Base-by-base conservation (phyloP, 2,797 vertebrate genomes). In the Remorina albescens region DNA sequence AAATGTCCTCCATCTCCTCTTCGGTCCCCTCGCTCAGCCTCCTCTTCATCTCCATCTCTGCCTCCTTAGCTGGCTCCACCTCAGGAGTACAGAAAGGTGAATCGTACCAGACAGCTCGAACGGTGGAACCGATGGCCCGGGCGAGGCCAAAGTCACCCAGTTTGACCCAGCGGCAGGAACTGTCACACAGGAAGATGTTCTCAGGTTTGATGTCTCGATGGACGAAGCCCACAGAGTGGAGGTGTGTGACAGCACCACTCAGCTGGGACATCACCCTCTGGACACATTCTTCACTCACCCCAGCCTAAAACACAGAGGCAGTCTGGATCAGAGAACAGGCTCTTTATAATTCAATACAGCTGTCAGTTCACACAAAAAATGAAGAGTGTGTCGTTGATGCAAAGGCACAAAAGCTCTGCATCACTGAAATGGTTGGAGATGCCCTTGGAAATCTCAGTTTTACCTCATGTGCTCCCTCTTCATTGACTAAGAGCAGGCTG, bases 141-240 rank as follows among this genome's bases (percentile, higher is more conserved):
- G 96, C 93, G 28, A 99, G 94, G 44, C 98, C 98, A 0, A 99
- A 99, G 91, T 99, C 98, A 0, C 97, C 94, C 77, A 99, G 95
- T 78, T 99, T 99, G 89, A 99, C 92, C 81, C 91, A 95, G 18
- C 88, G 94, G 60, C 97, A 99, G 55, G 85, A 64, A 0, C 91
- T 91, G 0, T 96, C 95, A 0, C 97, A 98, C 37, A 99, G 93
- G 75, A 99, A 96, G 71, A 99, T 95, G 0, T 99, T 99, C 89
- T 99, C 98, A 0, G 98, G 98, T 88, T 99, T 99, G 83, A 99
- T 96, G 67, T 99, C 98, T 0, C 98, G 95, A 84, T 99, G 98
- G 59, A 99, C 97, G 1, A 99, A 96, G 46, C 97, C 98, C 6
- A 93, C 87, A 16, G 96, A 95, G 91, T 99, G 98, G 69, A 99